Evolutionary conservation across 2,797 vertebrate genomes (phyloP).

Genomic region (Chelidonichthys spinosus): DNA sequence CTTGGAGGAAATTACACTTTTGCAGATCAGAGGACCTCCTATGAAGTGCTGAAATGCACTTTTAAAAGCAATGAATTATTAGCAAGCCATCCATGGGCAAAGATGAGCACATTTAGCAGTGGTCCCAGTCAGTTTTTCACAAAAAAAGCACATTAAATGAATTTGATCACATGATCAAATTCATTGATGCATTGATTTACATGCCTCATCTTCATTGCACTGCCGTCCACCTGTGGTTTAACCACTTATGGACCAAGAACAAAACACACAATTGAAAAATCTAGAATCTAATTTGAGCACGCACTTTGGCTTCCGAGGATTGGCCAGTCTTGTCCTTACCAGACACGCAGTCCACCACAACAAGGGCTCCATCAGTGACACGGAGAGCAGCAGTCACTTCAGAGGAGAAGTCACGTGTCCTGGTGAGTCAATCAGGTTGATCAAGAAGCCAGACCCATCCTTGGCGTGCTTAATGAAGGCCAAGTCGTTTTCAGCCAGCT

Average conservation of each 20-base stretch:
- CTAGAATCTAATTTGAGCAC: neutral
- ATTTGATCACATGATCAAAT: too few relatives aligned
- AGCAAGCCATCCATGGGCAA: neutral
- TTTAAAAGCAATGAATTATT: neutral
- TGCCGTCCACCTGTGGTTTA: neutral
- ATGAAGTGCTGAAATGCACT: neutral
- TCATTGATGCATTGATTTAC: too few relatives aligned
- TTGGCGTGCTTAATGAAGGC: constrained; percentile 96
- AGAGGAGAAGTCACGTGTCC: constrained; percentile 98
- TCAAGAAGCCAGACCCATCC: constrained; percentile 93
- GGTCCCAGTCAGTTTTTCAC: too few relatives aligned
- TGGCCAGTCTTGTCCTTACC: constrained; percentile 79
- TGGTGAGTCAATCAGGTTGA: constrained; percentile 96
- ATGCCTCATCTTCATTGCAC: neutral
- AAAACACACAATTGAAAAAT: neutral
- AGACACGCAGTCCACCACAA: constrained; percentile 96
- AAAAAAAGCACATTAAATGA: neutral
- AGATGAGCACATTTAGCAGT: neutral
- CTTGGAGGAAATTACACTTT: too few relatives aligned
- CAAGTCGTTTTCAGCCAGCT: constrained; percentile 89
- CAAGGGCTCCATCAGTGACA: constrained; percentile 95
- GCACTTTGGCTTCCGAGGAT: neutral
- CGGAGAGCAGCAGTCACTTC: constrained; percentile 97
- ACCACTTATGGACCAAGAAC: neutral
- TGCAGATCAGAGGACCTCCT: too few relatives aligned